Percentiles rank a stretch among this genome's conserved stretches.
These are phyloP conservation scores for Nyctibius bracteatus DNA, from an alignment of 2,113 vertebrate genomes.

Conservation along the genomic window DNA sequence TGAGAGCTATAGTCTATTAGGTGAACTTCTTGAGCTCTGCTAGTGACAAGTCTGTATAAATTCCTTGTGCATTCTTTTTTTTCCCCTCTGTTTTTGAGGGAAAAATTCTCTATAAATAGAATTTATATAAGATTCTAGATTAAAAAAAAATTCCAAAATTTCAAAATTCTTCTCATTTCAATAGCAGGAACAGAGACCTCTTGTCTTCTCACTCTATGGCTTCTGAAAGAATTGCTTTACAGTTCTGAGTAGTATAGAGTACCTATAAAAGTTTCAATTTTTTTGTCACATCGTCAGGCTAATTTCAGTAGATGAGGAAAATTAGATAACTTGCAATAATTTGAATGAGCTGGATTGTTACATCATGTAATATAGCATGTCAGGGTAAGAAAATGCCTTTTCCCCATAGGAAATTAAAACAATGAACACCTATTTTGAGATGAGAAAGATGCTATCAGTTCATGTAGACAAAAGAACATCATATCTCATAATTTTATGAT, in stretches of 20 bases:
- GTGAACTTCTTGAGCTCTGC: neutral
- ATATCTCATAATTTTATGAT: neutral
- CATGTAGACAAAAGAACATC: neutral
- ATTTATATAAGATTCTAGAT: neutral
- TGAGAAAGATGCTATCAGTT: slow-evolving; percentile 36
- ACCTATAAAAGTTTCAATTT: neutral
- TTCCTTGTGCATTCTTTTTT: neutral
- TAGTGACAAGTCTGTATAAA: neutral
- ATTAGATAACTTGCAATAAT: neutral
- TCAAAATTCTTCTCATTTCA: neutral
- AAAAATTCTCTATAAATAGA: too few relatives aligned
- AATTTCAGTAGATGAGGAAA: neutral
- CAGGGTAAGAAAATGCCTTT: slow-evolving; percentile 26
- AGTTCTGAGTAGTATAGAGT: neutral
- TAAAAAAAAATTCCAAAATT: neutral
- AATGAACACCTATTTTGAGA: slow-evolving; percentile 47
- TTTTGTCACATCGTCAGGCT: neutral
- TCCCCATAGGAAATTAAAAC: slow-evolving; percentile 27
- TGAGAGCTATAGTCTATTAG: neutral
- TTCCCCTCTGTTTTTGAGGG: too few relatives aligned
- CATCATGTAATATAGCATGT: neutral
- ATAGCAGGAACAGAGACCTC: neutral
- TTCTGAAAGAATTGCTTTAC: neutral
- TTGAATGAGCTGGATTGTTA: neutral
- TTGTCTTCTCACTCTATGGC: neutral